Base-by-base conservation (phyloP, 1,140 invertebrate species). In the Lepidurus arcticus region DNA sequence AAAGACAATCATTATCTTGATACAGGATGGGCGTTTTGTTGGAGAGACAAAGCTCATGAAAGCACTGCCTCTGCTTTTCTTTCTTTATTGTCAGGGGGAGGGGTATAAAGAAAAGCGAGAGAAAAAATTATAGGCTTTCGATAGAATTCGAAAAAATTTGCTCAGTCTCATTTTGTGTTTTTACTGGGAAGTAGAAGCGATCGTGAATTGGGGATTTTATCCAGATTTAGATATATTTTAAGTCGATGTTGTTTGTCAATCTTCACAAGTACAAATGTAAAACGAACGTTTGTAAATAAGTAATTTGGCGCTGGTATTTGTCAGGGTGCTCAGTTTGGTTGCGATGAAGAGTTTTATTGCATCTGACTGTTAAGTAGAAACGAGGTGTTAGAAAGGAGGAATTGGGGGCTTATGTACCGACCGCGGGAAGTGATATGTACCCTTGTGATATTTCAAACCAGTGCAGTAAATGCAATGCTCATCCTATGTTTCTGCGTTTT, bases 1-100 rank as follows among this genome's bases (percentile, higher is more conserved):
- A 74, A 44, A 73, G 47, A 45, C 75, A 76, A 65, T 65, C 53
- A 65, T 65, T 65, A 65, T 65, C 53, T 65, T 65, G 53, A 65
- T 65, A 16, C 21, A 65, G 53, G 53, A 21, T n/a, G 53, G 53
- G 13, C 16, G 7, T 7, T 21, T 65, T 13, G 53, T 65, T 65
- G 53, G 7, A n/a, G 1, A 21, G 53, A 65, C 16, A 13, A 21
- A 65, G 21, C 16, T 65, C 7, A 21, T 34, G 53, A 65, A 16
- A 65, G 53, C 53, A 65, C 53, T 65, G 53, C 53, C 53, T n/a
- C 21, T 13, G 53, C 53, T 65, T 34, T 34, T n/a, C 53, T 65
- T 65, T 21, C n/a, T 65, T 65, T 13, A 24, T 65, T 65, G 53
- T 7, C 53, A 5, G 5, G 53, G 8, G 16, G 21, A 65, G 8